Base-by-base conservation (phyloP, 2,797 vertebrate species). In the Crenichthys baileyi region DNA sequence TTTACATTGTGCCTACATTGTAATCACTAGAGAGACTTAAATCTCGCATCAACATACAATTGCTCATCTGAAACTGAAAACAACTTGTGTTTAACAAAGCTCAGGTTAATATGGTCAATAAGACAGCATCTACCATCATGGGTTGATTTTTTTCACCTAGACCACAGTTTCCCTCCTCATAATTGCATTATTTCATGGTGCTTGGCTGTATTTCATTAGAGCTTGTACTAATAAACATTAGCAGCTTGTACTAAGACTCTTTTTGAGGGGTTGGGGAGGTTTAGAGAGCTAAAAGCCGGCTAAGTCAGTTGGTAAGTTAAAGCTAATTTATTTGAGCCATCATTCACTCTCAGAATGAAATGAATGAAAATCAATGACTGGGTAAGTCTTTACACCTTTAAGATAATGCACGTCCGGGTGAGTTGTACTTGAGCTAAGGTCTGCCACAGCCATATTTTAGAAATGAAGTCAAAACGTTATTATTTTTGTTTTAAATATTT, bases 21-120 rank as follows among this genome's bases (percentile, higher is more conserved):
- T 88, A 89, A 87, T 89, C 83, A 80, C 83, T 78, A 80, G 74
- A 84, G 77, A 90, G 77, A 81, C 73, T 76, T 73, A 77, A 74
- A 75, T 80, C 77, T 78, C 79, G 75, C 83, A 81, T 72, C 84
- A 88, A 46, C 68, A 78, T 81, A 76, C 76, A 73, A 74, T 76
- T 73, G 85, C 72, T 74, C 44, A 11, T 77, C 80, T 82, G 87
- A 77, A 89, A 90, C 78, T 80, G 85, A 77, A 87, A 90, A 88
- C 83, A 88, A 70, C 82, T 85, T 86, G 89, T 88, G 83, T 90
- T 85, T 87, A 81, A 89, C 83, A 73, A 80, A 83, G 82, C 84
- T 77, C 24, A 6, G 31, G 81, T 94, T 90, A 90, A 93, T 94
- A 91, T 53, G 77, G 85, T 91, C 91, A 83, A 92, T 93, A 88